Base-by-base conservation (phyloP, 2,888 invertebrate species). In the Lithophane socia region DNA sequence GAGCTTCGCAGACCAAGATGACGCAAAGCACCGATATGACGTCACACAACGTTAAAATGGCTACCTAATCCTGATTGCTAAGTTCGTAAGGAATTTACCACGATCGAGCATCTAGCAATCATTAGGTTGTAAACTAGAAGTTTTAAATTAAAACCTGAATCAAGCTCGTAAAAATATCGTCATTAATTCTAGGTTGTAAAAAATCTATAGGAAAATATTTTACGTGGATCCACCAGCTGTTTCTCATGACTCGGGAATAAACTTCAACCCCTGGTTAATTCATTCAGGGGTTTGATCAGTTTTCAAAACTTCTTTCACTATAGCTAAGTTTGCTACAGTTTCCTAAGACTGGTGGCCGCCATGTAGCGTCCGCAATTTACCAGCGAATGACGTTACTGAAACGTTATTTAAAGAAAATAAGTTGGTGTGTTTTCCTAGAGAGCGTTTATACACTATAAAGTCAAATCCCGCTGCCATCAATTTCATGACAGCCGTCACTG, bases 1-100 rank as follows among this genome's bases (percentile, higher is more conserved):
- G 18, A 44, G 49, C 42, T 37, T 29, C 12, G 7, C 44, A 37
- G 7, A 47, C 13, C 21, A 29, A 63, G 56, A 29, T 73, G 54
- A 54, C 61, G 18, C 9, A 10, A 42, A 73, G 18, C 49, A 63
- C 29, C 37, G 4, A 24, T 47, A n/a, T 79, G 80, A 63, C 44
- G 74, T 80, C 74, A 80, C 47, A 21, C 9, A 18, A 65, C 24
- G n/a, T 64, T 64, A 65, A 52, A 58, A 24, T 52, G 52, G 37
- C 64, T 58, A 54, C 44, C 44, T 56, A 63, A 73, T 80, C 61
- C 61, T 52, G 18, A 67, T 56, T 49, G 24, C 24, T 16, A 37
- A 60, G 47, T 58, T 68, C 5, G 18, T 18, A 29, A 18, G 60
- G 18, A 52, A 60, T 42, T 67, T 67, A 37, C 29, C 29, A 44